phyloP scores from a whole-genome alignment of 1,140 invertebrate genomes.

The Halesus radiatus region DNA sequence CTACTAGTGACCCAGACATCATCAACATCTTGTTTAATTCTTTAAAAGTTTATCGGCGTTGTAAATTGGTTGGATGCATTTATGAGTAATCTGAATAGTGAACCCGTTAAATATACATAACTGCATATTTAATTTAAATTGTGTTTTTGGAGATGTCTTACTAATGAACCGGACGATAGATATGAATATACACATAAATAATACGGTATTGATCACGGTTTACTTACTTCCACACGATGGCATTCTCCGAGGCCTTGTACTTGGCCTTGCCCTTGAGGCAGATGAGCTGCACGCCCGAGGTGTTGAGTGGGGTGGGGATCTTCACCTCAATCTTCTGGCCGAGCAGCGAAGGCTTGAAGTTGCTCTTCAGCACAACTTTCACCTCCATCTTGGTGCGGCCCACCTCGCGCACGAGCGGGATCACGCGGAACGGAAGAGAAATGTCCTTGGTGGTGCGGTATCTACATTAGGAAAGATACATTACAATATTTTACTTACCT shows the following conservation, averaged over 20 bases:
- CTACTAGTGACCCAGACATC: too few relatives aligned
- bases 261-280: slow-evolving; percentile 99
- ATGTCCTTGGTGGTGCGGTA: slow-evolving; percentile 99
- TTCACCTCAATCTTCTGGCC: slow-evolving; percentile 99
- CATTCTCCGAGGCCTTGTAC: slow-evolving; percentile 99
- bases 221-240: slow-evolving; percentile 98
- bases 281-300: slow-evolving; percentile 98
- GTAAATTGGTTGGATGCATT: too few relatives aligned
- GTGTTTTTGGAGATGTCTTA: too few relatives aligned
- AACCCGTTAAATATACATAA: too few relatives aligned
- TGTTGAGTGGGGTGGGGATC: slow-evolving; percentile 98
- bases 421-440: slow-evolving; percentile 98
- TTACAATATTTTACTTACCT: too few relatives aligned
- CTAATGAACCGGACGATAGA: too few relatives aligned
- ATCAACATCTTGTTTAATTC: too few relatives aligned
- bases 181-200: too few relatives aligned
- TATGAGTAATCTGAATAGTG: too few relatives aligned
- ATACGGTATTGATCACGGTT: too few relatives aligned
- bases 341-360: slow-evolving; percentile 97
- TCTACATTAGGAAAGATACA: slow-evolving; percentile 74
- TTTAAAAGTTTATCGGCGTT: too few relatives aligned
- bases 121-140: too few relatives aligned
- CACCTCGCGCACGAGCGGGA: slow-evolving; percentile 97
- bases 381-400: slow-evolving; percentile 99
- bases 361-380: slow-evolving; percentile 99